Evolutionary conservation across 2,888 invertebrate species (phyloP).

Genomic region (Dolomedes plantarius): DNA sequence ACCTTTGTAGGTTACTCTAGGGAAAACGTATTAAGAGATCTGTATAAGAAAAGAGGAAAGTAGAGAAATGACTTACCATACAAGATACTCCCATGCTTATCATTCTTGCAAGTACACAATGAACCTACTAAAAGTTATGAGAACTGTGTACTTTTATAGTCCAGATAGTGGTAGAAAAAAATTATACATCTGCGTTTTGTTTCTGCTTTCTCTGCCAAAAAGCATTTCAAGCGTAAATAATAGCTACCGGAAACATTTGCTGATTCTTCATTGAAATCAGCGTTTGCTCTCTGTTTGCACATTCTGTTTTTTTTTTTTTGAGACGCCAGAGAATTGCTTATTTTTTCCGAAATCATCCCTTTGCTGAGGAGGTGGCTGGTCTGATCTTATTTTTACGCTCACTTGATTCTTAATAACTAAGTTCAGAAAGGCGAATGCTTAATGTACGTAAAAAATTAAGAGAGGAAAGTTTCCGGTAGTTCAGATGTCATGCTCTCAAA

Average conservation of each 20-base stretch:
- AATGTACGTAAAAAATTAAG: neutral
- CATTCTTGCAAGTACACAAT: no score
- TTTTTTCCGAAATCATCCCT: neutral
- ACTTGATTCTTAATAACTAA: neutral
- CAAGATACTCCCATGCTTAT: no score
- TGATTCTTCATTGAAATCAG: neutral
- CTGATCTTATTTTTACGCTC: slow-evolving; percentile 7
- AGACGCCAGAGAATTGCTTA: no score
- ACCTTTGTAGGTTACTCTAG: no score
- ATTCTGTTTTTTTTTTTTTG: no score
- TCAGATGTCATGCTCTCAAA: slow-evolving; percentile 12
- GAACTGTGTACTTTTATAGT: neutral
- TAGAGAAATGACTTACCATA: no score
- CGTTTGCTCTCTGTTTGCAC: no score
- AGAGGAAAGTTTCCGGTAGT: neutral
- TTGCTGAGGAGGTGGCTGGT: neutral
- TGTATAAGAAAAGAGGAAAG: no score
- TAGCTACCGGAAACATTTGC: neutral
- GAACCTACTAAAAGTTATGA: no score
- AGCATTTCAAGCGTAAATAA: neutral
- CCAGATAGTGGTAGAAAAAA: no score
- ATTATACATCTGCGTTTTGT: no score
- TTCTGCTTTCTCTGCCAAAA: neutral
- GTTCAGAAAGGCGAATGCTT: neutral
- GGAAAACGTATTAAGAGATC: no score